These are phyloP conservation scores for Pogonomyrmex barbatus DNA, from an alignment of 1,140 invertebrate genomes.

Conservation along the genomic window DNA sequence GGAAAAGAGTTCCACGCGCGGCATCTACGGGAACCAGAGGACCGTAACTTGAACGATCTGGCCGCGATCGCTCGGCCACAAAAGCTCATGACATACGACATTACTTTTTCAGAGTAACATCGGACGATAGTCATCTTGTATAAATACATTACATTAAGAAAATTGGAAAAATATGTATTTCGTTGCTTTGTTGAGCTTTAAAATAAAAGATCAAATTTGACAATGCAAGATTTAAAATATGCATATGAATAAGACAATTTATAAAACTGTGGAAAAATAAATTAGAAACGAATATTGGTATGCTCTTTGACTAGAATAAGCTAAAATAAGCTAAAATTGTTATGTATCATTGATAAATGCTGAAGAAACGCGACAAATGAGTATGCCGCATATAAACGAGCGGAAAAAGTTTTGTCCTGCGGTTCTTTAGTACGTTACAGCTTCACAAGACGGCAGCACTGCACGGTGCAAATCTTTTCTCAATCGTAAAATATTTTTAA, in stretches of 20 bases:
- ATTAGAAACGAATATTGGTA: slow-evolving; percentile 11
- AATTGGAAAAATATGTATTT: neutral
- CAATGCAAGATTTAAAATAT: neutral
- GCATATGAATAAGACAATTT: neutral
- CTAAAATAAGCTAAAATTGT: slow-evolving; percentile 31
- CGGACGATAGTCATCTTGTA: neutral
- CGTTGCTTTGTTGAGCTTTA: neutral
- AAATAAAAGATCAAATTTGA: neutral
- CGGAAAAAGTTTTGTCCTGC: slow-evolving; percentile 71
- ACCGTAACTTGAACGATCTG: slow-evolving; percentile 56
- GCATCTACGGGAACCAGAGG: slow-evolving; percentile 58
- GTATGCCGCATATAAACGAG: slow-evolving; percentile 7
- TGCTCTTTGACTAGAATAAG: neutral
- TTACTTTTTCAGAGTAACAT: slow-evolving; percentile 39
- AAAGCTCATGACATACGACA: slow-evolving; percentile 1
- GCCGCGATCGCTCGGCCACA: slow-evolving; percentile 42
- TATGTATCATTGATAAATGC: slow-evolving; percentile 15
- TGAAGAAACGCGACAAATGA: slow-evolving; percentile 12
- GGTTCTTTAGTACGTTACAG: slow-evolving; percentile 46
- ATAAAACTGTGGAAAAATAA: neutral
- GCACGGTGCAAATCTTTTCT: slow-evolving; percentile 36
- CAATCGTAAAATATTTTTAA: neutral
- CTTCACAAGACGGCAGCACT: slow-evolving; percentile 75
- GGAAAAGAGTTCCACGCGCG: slow-evolving; percentile 73
- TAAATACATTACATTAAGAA: neutral